A percentile compares a stretch with the other conserved stretches of the same genome.
Conservation (phyloP, 2,113 vertebrate genomes). For the Camelus dromedarius region DNA sequence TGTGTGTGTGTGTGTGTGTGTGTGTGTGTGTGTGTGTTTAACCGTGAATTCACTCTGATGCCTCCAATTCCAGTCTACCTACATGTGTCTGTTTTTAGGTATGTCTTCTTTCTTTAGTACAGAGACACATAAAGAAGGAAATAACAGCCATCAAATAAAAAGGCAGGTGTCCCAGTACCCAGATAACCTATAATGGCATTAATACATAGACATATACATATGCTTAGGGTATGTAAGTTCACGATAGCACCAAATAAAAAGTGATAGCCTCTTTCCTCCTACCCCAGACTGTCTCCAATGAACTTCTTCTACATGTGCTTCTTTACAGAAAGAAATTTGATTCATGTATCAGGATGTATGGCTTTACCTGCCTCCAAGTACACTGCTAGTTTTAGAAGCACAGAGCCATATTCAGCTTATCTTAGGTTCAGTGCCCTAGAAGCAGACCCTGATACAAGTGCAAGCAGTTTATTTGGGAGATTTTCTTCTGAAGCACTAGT, state of each 20-base stretch:
- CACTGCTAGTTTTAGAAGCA: neutral
- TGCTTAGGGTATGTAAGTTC: neutral
- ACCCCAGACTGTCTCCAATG: neutral
- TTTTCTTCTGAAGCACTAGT: neutral
- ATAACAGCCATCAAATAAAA: neutral
- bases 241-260: neutral
- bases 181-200: neutral
- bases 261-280: neutral
- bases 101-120: neutral
- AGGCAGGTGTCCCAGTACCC: neutral
- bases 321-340: neutral
- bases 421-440: neutral
- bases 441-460: neutral
- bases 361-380: neutral
- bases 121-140: neutral
- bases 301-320: neutral
- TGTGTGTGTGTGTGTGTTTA: neutral
- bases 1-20: neutral
- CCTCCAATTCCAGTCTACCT: neutral
- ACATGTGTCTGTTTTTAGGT: neutral
- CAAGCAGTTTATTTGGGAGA: neutral
- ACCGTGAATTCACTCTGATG: neutral
- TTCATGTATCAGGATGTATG: neutral
- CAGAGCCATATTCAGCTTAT: neutral
- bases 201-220: neutral